A percentile compares a stretch with the other conserved stretches of the same genome.
Conservation (phyloP, 2,888 invertebrate genomes). For the Aphrophora alni region DNA sequence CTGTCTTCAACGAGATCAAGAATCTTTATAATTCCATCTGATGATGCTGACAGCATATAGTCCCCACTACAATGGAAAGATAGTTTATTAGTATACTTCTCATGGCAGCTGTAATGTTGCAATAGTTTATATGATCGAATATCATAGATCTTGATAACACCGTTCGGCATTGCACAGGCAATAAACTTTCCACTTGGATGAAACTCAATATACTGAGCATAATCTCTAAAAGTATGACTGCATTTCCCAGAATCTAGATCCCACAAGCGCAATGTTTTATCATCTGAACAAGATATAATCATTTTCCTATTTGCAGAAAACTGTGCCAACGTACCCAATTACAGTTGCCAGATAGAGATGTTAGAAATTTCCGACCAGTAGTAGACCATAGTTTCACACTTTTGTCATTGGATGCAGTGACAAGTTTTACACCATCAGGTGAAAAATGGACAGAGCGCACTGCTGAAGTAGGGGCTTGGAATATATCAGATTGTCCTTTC, state of each 20-base stretch:
- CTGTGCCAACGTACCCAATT: constrained; percentile 83
- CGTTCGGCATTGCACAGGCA: constrained; percentile 75
- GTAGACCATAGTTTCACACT: constrained; percentile 80
- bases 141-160: constrained; percentile 85
- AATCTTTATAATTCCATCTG: constrained; percentile 85
- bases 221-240: constrained; percentile 76
- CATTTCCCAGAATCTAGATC: constrained; percentile 73
- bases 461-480: constrained; percentile 76
- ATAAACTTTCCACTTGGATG: constrained; percentile 81
- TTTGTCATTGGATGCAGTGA: constrained; percentile 86
- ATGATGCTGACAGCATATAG: constrained; percentile 80
- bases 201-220: constrained; percentile 73
- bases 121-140: constrained; percentile 76
- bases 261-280: constrained; percentile 82
- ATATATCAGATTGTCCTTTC: no score
- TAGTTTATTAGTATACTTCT: constrained; percentile 70
- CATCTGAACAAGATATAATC: constrained; percentile 87
- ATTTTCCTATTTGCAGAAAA: constrained; percentile 80
- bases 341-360: constrained; percentile 76
- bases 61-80: constrained; percentile 90
- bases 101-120: constrained; percentile 82
- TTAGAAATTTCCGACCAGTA: constrained; percentile 66
- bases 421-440: constrained; percentile 70
- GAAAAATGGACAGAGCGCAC: constrained; percentile 85
- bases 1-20: constrained; percentile 89